Percentiles rank a stretch among this genome's conserved stretches.
phyloP scores from a whole-genome alignment of 2,113 vertebrate species.

The Prietella phreatophila region DNA sequence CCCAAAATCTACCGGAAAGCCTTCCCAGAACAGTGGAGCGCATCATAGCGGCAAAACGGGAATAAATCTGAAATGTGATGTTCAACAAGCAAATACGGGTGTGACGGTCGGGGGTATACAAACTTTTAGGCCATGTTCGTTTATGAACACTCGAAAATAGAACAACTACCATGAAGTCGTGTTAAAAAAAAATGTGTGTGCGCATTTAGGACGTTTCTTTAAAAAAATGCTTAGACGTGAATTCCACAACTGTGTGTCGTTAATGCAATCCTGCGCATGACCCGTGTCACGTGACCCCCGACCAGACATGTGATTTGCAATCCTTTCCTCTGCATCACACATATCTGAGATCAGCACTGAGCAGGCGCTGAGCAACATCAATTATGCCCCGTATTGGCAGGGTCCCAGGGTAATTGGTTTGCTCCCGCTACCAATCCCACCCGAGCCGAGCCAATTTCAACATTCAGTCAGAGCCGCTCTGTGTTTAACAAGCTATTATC shows the following conservation, averaged over 20 bases:
- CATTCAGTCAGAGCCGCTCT: conserved; percentile 58
- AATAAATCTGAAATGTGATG: background rate
- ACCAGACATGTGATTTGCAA: conserved; percentile 65
- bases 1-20: background rate
- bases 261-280: conserved; percentile 36
- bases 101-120: background rate
- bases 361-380: conserved; percentile 68
- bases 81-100: background rate
- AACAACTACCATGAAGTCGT: background rate
- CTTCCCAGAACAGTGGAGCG: background rate
- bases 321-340: conserved; percentile 51
- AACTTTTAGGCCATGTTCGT: background rate
- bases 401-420: conserved; percentile 72
- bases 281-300: conserved; percentile 61
- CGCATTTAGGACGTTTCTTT: background rate
- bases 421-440: conserved; percentile 67
- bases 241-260: background rate
- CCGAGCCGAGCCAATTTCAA: conserved; percentile 66
- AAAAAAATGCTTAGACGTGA: background rate
- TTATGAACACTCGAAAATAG: background rate
- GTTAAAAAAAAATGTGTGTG: background rate
- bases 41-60: background rate
- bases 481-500: conserved; percentile 68
- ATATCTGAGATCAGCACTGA: conserved; percentile 62
- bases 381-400: conserved; percentile 69